phyloP scores from a whole-genome alignment of 35 echinoderm and acorn worm species.

The Amphiura filiformis region DNA sequence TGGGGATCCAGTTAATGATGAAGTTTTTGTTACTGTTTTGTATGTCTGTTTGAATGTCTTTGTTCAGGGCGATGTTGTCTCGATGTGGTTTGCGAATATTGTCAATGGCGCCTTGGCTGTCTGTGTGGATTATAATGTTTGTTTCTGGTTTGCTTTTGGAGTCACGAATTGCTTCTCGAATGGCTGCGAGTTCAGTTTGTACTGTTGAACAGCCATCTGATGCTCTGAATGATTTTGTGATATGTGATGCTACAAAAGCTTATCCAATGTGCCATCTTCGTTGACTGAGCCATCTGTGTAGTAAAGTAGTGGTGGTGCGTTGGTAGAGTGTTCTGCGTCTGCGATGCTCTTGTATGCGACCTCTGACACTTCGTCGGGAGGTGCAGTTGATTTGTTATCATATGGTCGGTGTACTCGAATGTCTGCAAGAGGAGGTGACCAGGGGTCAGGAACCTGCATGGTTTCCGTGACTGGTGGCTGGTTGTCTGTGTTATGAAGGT shows the following conservation, averaged over 20 bases:
- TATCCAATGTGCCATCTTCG: too few species aligned
- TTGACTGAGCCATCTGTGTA: constrained; percentile 14
- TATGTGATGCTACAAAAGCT: background rate
- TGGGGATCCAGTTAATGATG: constrained; percentile 14
- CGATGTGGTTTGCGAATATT: background rate
- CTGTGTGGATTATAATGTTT: background rate
- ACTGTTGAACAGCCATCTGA: background rate
- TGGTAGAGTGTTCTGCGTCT: background rate
- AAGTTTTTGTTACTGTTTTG: background rate
- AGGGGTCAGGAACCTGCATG: too few species aligned
- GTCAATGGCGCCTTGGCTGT: background rate
- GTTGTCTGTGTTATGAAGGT: too few species aligned
- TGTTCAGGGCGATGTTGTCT: background rate
- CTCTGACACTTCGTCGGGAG: background rate
- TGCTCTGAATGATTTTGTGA: background rate
- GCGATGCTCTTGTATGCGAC: constrained; percentile 8
- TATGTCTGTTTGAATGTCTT: background rate
- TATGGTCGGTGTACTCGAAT: background rate
- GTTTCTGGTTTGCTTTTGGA: background rate
- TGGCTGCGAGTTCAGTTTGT: background rate
- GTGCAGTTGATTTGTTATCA: background rate
- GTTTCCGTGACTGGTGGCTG: too few species aligned
- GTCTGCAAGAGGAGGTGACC: background rate
- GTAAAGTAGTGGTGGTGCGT: background rate
- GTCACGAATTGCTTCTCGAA: background rate